These are phyloP conservation scores for Neosilurus hyrtlii DNA, from an alignment of 2,797 vertebrate species.

Conservation along the genomic window DNA sequence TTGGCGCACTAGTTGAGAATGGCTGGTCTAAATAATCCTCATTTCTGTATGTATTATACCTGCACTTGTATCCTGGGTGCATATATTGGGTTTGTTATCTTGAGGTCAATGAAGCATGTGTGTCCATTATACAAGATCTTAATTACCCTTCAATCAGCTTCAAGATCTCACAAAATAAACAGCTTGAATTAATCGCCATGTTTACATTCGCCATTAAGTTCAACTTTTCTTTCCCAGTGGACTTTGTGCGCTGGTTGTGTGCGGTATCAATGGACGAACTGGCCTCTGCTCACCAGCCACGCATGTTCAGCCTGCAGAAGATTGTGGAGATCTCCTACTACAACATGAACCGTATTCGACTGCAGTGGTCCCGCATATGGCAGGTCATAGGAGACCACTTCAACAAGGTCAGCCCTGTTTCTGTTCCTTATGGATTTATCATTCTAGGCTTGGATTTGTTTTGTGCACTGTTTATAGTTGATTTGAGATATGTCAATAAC, in stretches of 20 bases:
- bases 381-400: constrained; percentile 96
- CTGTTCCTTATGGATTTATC: not conserved
- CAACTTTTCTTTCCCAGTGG: constrained; percentile 72
- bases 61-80: not conserved
- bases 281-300: constrained; percentile 88
- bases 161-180: not conserved
- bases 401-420: constrained; percentile 81
- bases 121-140: not conserved
- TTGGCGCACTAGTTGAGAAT: too few relatives aligned
- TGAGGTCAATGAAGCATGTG: not conserved
- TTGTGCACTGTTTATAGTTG: not conserved
- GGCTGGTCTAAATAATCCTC: too few relatives aligned
- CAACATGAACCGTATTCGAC: constrained; percentile 95
- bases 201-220: not conserved
- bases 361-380: constrained; percentile 97
- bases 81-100: not conserved
- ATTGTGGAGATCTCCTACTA: constrained; percentile 98
- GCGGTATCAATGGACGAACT: constrained; percentile 95
- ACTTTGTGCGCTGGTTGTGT: constrained; percentile 94
- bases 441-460: not conserved
- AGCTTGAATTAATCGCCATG: not conserved
- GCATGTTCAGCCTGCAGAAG: constrained; percentile 98
- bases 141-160: not conserved
- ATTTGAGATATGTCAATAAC: not conserved
- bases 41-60: too few relatives aligned